phyloP scores from a whole-genome alignment of 1,140 invertebrate species.

The Episyrphus balteatus region DNA sequence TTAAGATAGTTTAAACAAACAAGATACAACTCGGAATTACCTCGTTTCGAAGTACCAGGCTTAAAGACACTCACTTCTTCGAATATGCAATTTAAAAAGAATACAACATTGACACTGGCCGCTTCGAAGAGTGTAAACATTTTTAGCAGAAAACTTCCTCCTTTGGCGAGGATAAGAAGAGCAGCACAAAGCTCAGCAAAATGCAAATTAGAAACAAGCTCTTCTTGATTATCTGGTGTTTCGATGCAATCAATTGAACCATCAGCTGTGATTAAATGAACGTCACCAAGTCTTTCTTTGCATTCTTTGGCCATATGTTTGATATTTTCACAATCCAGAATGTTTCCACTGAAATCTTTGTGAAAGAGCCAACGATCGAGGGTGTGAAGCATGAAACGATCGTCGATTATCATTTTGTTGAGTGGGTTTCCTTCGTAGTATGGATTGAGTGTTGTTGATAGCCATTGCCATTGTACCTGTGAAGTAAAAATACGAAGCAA shows the following conservation, averaged over 20 bases:
- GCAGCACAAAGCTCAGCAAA: slow-evolving; percentile 73
- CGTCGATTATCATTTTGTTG: slow-evolving; percentile 67
- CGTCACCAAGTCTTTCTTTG: slow-evolving; percentile 9
- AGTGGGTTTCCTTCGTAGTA: slow-evolving; percentile 78
- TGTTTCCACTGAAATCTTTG: slow-evolving; percentile 68
- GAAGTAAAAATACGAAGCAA: too few relatives aligned
- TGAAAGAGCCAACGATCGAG: slow-evolving; percentile 78
- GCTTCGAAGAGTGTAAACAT: slow-evolving; percentile 87
- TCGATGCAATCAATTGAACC: slow-evolving; percentile 82
- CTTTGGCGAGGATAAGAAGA: slow-evolving; percentile 53
- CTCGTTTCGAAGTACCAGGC: slow-evolving; percentile 81
- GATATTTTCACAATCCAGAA: slow-evolving; percentile 59
- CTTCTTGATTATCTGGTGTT: slow-evolving; percentile 78
- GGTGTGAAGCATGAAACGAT: slow-evolving; percentile 71
- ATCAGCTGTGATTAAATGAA: slow-evolving; percentile 73
- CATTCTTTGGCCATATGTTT: slow-evolving; percentile 40
- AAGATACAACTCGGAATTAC: slow-evolving; percentile 89
- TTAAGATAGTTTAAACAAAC: slow-evolving; percentile 46
- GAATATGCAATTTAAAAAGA: slow-evolving; percentile 58
- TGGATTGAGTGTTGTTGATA: slow-evolving; percentile 78
- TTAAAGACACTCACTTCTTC: slow-evolving; percentile 65
- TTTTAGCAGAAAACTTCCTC: slow-evolving; percentile 79
- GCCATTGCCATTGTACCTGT: slow-evolving; percentile 67
- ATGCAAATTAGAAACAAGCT: slow-evolving; percentile 60
- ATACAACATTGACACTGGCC: slow-evolving; percentile 65